A percentile compares a stretch with the other conserved stretches of the same genome.
Evolutionary conservation across 2,888 invertebrate species (phyloP).

Genomic region (Lepidonotus clava): DNA sequence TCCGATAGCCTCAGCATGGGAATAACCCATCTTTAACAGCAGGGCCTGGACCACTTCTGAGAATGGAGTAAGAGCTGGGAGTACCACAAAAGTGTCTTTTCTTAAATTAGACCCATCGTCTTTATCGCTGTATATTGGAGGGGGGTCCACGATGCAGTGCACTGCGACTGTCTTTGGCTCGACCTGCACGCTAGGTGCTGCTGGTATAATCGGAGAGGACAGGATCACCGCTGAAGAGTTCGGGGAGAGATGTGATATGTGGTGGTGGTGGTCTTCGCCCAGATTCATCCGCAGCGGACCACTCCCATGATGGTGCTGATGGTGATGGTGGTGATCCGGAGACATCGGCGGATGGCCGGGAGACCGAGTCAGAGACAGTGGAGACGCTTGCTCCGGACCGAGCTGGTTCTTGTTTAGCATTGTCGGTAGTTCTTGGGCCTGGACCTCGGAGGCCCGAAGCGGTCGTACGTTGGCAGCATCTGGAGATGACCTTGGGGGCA

Average conservation of each 20-base stretch:
- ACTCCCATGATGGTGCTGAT: background rate
- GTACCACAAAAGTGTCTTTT: slow-evolving; percentile 97
- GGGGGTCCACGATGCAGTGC: slow-evolving; percentile 95
- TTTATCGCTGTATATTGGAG: slow-evolving; percentile 62
- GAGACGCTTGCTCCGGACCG: background rate
- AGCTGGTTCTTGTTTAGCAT: slow-evolving; percentile 37
- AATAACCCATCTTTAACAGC: slow-evolving; percentile 93
- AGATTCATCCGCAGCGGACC: background rate
- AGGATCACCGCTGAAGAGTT: background rate
- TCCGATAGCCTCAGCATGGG: slow-evolving; percentile 81
- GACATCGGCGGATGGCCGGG: background rate
- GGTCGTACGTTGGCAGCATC: background rate
- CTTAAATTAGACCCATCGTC: slow-evolving; percentile 86
- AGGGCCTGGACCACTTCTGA: slow-evolving; percentile 94
- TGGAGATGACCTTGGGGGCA: background rate
- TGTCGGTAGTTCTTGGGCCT: slow-evolving; percentile 25
- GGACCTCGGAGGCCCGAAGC: background rate
- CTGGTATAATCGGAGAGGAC: background rate
- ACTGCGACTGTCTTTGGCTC: slow-evolving; percentile 85
- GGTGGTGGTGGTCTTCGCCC: background rate
- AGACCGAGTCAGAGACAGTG: background rate
- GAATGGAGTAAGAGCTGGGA: slow-evolving; percentile 94
- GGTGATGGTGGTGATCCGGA: background rate
- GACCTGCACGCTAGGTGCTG: too few species aligned
- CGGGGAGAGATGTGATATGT: background rate